Evolutionary conservation across 1,140 invertebrate genomes (phyloP), one percentile per base, ranked within the genome.

Genomic region (Orchesella cincta): DNA sequence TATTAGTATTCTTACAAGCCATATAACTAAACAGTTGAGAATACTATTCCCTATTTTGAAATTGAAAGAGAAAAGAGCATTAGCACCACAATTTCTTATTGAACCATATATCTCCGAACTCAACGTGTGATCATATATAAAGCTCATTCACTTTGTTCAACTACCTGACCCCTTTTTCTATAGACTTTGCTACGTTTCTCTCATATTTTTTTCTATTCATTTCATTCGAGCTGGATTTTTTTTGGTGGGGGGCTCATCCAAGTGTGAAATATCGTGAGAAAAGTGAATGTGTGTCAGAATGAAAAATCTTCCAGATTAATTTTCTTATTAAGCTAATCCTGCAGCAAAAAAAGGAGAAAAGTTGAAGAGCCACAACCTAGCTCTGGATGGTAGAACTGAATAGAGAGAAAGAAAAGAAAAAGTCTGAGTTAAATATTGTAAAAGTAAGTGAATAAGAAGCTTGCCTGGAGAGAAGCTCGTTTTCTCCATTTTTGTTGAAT

Each of bases 251-350:
- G 35, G 67, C 16, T 73, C 74, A 76, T 35, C 67, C 74, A 79
- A 62, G 70, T 57, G 78, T 57, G 67, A 79, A 79, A 76, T 79
- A 76, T 79, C 71, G 78, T 76, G 78, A 70, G 71, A 76, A 76
- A 79, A 74, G 31, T 51, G 72, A 76, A 79, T 76, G 57, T 76
- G 75, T 79, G 75, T 76, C 77, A 75, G 74, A 36, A 34, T 74
- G 71, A 74, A 70, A 73, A 73, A 52, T 46, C 39, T 67, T 33
- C 67, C 12, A 76, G 75, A 79, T 79, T 79, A 79, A 79, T 79
- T 79, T 79, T 76, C 74, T 76, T 79, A 79, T 79, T 79, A 79
- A 72, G 36, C 78, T 79, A 79, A 79, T 76, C 78, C 74, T 35
- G 52, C 72, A 33, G 29, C 76, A 51, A 18, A 35, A 16, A 28